A percentile compares a stretch with the other conserved stretches of the same genome.
phyloP scores from a whole-genome alignment of 2,797 vertebrate genomes.

The Sandelia bainsii region DNA sequence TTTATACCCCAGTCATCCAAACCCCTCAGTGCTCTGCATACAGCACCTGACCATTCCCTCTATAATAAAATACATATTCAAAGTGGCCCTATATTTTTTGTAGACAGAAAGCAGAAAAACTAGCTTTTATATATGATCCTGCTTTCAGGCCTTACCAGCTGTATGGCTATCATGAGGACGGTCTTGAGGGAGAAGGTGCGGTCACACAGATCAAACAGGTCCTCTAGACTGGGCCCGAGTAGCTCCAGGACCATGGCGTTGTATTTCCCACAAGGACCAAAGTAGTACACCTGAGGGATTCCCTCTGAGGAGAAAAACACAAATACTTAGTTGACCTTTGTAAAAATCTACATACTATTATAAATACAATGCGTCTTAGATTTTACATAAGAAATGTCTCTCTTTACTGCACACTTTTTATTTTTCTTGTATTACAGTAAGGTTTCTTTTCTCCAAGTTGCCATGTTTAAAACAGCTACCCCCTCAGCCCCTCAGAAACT shows the following conservation, averaged over 20 bases:
- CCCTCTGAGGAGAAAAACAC: slow-evolving; percentile 87
- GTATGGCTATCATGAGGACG: slow-evolving; percentile 99
- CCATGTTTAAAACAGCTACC: neutral
- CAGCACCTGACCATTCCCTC: neutral
- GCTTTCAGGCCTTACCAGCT: slow-evolving; percentile 91
- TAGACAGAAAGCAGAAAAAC: neutral
- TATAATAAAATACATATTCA: too few species aligned
- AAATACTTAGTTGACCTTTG: neutral
- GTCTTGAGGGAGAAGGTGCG: slow-evolving; percentile 98
- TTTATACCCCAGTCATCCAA: neutral
- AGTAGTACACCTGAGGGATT: slow-evolving; percentile 99
- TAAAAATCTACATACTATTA: neutral
- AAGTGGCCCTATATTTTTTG: slow-evolving; percentile 7
- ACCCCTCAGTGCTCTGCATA: neutral
- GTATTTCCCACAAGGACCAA: slow-evolving; percentile 98
- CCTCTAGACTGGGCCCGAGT: slow-evolving; percentile 97
- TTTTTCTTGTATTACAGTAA: neutral
- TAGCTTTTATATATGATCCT: too few species aligned
- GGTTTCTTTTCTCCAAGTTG: neutral
- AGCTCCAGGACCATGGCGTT: slow-evolving; percentile 99
- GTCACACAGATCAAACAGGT: slow-evolving; percentile 98
- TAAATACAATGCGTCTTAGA: neutral
- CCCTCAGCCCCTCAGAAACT: neutral
- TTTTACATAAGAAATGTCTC: neutral
- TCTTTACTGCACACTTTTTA: neutral